Evolutionary conservation across 2,797 vertebrate genomes (phyloP).

Genomic region (Mus spretus): DNA sequence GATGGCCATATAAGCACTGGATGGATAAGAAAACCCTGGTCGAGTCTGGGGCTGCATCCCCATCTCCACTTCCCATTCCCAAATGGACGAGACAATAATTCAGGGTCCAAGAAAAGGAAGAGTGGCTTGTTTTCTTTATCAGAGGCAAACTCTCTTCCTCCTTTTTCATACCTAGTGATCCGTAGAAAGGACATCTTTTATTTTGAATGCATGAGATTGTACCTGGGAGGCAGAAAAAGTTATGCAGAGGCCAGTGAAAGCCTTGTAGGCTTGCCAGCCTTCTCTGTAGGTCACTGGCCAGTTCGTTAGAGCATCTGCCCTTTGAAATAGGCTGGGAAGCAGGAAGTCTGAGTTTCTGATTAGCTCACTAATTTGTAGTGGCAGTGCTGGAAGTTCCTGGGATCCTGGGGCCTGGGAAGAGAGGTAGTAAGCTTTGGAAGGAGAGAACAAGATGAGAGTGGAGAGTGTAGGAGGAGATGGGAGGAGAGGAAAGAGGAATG

Average conservation of each 20-base stretch:
- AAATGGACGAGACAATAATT: slow-evolving; percentile 28
- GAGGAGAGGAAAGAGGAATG: not conserved
- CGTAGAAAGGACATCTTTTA: slow-evolving; percentile 53
- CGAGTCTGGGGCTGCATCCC: not conserved
- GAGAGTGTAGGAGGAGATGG: not conserved
- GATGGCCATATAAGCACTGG: not conserved
- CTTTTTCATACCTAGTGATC: slow-evolving; percentile 39
- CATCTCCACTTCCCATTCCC: not conserved
- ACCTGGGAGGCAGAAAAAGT: slow-evolving; percentile 47
- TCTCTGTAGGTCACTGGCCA: slow-evolving; percentile 77
- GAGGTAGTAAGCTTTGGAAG: not conserved
- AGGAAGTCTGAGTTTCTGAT: slow-evolving; percentile 42
- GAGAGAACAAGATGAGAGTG: not conserved
- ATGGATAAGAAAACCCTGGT: not conserved
- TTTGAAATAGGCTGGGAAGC: slow-evolving; percentile 43
- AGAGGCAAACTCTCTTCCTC: slow-evolving; percentile 27
- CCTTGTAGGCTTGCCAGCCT: slow-evolving; percentile 49
- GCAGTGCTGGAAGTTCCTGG: slow-evolving; percentile 61
- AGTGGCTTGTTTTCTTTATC: slow-evolving; percentile 40
- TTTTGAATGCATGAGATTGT: slow-evolving; percentile 16
- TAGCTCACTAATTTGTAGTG: slow-evolving; percentile 67
- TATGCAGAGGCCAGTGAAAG: slow-evolving; percentile 18
- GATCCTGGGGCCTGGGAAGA: slow-evolving; percentile 43
- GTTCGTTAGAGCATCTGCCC: slow-evolving; percentile 75
- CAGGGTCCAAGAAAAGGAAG: not conserved